phyloP scores from a whole-genome alignment of 2,113 vertebrate species.

The Pomatorhinus ruficollis region DNA sequence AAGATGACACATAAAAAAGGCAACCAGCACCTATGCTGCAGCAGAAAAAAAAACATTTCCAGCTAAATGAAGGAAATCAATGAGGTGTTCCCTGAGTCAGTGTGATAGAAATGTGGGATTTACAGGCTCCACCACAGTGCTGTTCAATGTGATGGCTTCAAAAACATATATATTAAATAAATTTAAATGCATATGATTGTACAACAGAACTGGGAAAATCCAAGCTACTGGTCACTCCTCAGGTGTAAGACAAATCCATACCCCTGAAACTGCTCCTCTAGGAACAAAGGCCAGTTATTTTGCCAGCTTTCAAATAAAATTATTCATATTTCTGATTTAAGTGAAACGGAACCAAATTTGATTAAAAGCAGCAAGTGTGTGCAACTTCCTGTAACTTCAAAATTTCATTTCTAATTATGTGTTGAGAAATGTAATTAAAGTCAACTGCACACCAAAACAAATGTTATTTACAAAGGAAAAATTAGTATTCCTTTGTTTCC shows the following conservation, averaged over 20 bases:
- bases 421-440: slow-evolving; percentile 57
- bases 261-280: neutral
- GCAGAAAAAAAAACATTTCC: neutral
- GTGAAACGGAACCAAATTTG: slow-evolving; percentile 46
- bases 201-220: neutral
- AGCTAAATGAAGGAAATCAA: neutral
- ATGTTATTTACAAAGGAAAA: slow-evolving; percentile 67
- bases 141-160: neutral
- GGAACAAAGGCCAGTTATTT: neutral
- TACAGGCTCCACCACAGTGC: neutral
- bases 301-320: neutral
- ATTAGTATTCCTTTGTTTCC: slow-evolving; percentile 45
- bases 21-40: neutral
- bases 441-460: slow-evolving; percentile 44
- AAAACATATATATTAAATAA: neutral
- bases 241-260: neutral
- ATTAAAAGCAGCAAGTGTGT: slow-evolving; percentile 52
- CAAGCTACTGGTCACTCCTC: neutral
- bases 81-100: neutral
- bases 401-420: slow-evolving; percentile 54
- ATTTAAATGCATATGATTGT: neutral
- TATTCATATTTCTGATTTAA: slow-evolving; percentile 27
- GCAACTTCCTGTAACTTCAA: slow-evolving; percentile 54
- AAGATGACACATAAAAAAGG: neutral
- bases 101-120: neutral